Base-by-base conservation (phyloP, 2,888 invertebrate species). In the Cephus spinipes region DNA sequence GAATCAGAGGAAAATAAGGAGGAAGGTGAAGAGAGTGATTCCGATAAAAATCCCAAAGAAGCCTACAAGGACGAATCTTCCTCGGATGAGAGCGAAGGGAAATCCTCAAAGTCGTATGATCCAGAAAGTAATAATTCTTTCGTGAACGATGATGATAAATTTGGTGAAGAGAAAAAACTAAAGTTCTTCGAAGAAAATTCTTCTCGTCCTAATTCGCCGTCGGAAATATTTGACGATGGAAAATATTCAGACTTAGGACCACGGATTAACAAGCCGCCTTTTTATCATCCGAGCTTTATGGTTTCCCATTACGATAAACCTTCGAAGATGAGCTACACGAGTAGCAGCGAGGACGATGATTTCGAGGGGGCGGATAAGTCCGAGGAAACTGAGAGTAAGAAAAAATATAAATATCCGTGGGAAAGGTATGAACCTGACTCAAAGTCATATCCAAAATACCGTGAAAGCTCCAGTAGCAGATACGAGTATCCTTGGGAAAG, bases 401-500 rank as follows among this genome's bases (percentile, higher is more conserved):
- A 85, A 4, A 84, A 80, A 33, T 87, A 88, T 74, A 80, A 83
- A 6, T 90, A 88, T 74, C 90, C 90, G 3, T 90, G 90, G 90
- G 83, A 89, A 15, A 77, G 77, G 11, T 86, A 87, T 40, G 77
- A 77, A 1, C 81, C 78, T 31, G 77, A 83, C 9, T 80, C 81
- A 23, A 78, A 80, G 12, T 79, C 80, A 69, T 80, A 84, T 76
- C 83, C 85, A 12, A 80, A 78, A 33, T 78, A 82, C 73, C 80
- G 79, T 34, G 77, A 79, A 6, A 81, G 79, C 1, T 36, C 76
- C 4, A 78, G 85, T 4, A 83, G 79, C 11, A 84, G 83, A 30
- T 88, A 88, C 76, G 91, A 90, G 77, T 91, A 85, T 85, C 91
- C 91, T 1, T 91, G 91, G 91, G 91, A 91, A 32, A 90, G 79